Percentiles rank a stretch among this genome's conserved stretches.
phyloP scores from a whole-genome alignment of 1,140 invertebrate genomes.

The Cydia splendana region DNA sequence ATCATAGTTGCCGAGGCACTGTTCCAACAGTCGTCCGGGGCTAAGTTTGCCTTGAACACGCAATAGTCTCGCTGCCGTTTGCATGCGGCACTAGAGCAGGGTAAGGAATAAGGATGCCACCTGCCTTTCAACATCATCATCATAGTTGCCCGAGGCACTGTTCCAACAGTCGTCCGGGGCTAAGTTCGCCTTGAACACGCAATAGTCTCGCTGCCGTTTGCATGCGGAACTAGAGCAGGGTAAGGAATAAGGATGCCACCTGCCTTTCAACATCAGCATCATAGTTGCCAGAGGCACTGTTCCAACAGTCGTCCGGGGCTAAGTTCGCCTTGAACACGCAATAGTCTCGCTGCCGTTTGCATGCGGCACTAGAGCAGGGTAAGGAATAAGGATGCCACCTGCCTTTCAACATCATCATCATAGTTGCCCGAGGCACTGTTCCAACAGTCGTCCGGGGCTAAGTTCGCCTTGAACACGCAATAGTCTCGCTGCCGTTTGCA shows the following conservation, averaged over 20 bases:
- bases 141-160: not conserved
- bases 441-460: conserved; percentile 27
- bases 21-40: conserved; percentile 17
- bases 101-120: not conserved
- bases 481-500: conserved; percentile 40
- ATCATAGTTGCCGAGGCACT: not conserved
- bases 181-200: conserved; percentile 48
- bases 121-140: conserved; percentile 29
- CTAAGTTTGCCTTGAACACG: conserved; percentile 48
- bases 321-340: conserved; percentile 49
- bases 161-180: conserved; percentile 21
- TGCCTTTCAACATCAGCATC: conserved; percentile 31
- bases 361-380: conserved; percentile 37
- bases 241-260: not conserved
- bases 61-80: conserved; percentile 42
- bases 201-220: conserved; percentile 42
- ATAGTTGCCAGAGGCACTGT: not conserved
- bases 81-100: conserved; percentile 37
- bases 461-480: conserved; percentile 49
- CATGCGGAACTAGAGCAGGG: conserved; percentile 37
- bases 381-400: not conserved
- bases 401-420: conserved; percentile 32
- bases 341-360: conserved; percentile 41
- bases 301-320: conserved; percentile 17
- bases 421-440: not conserved